phyloP scores from a whole-genome alignment of 2,113 vertebrate genomes.

The Tenebrosternarchus preto region DNA sequence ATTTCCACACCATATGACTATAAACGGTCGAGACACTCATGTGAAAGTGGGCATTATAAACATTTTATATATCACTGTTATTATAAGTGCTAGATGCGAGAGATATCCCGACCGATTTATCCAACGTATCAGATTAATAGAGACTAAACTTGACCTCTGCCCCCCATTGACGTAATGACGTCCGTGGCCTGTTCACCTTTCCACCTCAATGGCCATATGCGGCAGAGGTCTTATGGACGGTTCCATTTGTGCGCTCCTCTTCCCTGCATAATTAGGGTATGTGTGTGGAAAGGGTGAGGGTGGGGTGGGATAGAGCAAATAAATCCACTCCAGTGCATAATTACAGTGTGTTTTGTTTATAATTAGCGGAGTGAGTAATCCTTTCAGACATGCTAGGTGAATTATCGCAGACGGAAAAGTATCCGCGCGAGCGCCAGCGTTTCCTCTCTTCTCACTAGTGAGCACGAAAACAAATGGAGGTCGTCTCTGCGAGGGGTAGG shows the following conservation, averaged over 20 bases:
- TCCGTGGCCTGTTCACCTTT: constrained; percentile 47
- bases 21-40: not conserved
- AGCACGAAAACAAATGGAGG: constrained; percentile 40
- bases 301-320: constrained; percentile 18
- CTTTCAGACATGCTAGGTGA: constrained; percentile 48
- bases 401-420: constrained; percentile 27
- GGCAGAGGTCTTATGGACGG: constrained; percentile 20
- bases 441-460: constrained; percentile 19
- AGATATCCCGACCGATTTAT: not conserved
- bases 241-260: constrained; percentile 32
- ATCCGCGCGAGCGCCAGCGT: constrained; percentile 15
- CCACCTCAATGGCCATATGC: constrained; percentile 31
- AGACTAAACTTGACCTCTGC: constrained; percentile 13
- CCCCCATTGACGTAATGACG: constrained; percentile 27
- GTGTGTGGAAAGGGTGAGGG: too few species aligned
- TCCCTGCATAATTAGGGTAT: constrained; percentile 38
- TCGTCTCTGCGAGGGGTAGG: constrained; percentile 17
- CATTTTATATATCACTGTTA: not conserved
- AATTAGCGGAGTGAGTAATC: constrained; percentile 54
- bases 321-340: constrained; percentile 49
- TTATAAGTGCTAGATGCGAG: not conserved
- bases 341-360: constrained; percentile 56
- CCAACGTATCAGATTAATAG: not conserved
- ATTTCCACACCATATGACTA: not conserved
- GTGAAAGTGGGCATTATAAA: constrained; percentile 1